A percentile compares a stretch with the other conserved stretches of the same genome.
Evolutionary conservation across 2,797 vertebrate species (phyloP).

Genomic region (Graptemys geographica): DNA sequence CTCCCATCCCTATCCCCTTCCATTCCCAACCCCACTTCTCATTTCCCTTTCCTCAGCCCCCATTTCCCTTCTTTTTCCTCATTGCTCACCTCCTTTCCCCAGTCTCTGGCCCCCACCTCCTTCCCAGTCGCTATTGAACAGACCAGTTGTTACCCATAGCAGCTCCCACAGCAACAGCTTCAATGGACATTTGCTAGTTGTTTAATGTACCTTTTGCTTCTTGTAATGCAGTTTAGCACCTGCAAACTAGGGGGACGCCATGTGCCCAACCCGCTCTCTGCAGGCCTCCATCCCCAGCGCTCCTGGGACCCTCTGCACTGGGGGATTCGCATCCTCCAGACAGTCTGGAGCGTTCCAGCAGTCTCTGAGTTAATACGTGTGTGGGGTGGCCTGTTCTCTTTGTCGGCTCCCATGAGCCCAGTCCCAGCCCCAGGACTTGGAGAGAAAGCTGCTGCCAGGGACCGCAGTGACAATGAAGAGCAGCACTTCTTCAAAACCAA

Average conservation of each 20-base stretch:
- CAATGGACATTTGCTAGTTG: conserved; percentile 13
- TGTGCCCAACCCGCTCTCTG: background rate
- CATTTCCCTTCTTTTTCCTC: background rate
- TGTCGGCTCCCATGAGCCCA: too few species aligned
- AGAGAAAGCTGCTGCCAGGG: background rate
- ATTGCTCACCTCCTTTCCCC: too few species aligned
- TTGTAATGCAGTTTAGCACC: conserved; percentile 48
- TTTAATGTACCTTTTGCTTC: conserved; percentile 58
- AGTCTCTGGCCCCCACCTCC: too few species aligned
- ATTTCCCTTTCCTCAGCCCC: background rate
- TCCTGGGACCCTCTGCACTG: background rate
- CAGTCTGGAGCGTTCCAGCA: background rate
- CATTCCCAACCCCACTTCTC: background rate
- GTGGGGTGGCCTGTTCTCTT: background rate
- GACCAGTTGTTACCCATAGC: background rate
- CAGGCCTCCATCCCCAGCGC: background rate
- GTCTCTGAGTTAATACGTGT: background rate
- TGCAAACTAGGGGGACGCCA: conserved; percentile 43
- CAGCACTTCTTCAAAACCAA: background rate
- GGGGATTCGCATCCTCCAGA: too few species aligned
- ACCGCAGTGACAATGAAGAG: background rate
- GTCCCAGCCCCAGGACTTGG: background rate
- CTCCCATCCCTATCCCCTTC: background rate
- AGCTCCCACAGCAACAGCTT: conserved; percentile 28
- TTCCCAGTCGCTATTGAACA: background rate